These are phyloP conservation scores for Cervus canadensis DNA, from an alignment of 2,113 vertebrate genomes.

Conservation along the genomic window DNA sequence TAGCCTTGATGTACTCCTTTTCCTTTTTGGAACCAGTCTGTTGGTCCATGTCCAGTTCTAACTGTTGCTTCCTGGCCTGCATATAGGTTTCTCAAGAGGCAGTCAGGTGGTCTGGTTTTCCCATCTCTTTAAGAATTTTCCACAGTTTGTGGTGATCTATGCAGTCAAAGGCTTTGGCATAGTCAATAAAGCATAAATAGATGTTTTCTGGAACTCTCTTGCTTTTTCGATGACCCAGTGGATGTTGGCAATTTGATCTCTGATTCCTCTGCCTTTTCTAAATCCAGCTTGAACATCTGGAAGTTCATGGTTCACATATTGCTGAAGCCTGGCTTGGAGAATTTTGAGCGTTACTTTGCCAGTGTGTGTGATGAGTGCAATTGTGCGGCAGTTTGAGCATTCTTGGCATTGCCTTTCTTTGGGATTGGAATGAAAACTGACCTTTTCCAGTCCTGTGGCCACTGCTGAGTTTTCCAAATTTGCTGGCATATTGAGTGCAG, in stretches of 20 bases:
- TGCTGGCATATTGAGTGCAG: not conserved
- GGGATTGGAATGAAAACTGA: not conserved
- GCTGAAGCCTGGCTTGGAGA: not conserved
- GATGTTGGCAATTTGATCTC: not conserved
- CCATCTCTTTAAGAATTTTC: not conserved
- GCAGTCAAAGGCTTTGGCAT: not conserved
- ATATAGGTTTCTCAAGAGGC: not conserved
- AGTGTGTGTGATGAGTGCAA: not conserved
- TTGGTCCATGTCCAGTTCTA: not conserved
- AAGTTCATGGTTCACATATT: accelerated
- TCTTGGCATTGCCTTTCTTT: not conserved
- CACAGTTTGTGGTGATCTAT: not conserved
- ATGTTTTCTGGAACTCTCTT: not conserved
- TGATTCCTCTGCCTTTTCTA: not conserved
- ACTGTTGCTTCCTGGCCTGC: not conserved
- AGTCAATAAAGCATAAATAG: not conserved
- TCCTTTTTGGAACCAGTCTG: not conserved
- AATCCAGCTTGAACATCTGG: not conserved
- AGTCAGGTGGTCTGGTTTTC: not conserved
- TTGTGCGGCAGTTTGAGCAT: not conserved
- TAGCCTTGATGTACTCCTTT: not conserved
- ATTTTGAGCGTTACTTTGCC: not conserved
- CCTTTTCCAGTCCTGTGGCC: not conserved
- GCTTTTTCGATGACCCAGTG: accelerated
- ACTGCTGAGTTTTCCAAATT: not conserved